Conservation (phyloP, 2,888 invertebrate species). For the Thymelicus lineola region DNA sequence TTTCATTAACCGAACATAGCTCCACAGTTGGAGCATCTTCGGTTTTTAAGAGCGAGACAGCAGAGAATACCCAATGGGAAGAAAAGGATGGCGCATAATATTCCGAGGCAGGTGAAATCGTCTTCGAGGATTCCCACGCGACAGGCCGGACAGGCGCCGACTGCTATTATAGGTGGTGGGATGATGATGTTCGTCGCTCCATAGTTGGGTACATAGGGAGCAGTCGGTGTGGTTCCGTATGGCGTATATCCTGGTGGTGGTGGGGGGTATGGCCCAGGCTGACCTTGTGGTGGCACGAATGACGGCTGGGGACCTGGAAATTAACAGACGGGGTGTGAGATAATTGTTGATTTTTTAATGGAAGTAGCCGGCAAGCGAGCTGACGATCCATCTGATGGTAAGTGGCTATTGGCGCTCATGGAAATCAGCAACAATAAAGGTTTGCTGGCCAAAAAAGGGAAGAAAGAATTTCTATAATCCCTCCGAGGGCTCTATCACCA, state of each 20-base stretch:
- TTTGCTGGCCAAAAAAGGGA: too few relatives aligned
- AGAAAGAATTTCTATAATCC: too few relatives aligned
- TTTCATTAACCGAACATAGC: conserved; percentile 88
- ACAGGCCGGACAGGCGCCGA: conserved; percentile 95
- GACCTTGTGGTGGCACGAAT: conserved; percentile 35
- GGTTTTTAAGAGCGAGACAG: conserved; percentile 93
- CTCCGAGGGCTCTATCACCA: too few relatives aligned
- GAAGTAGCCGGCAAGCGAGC: too few relatives aligned
- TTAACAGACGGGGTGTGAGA: conserved; percentile 43
- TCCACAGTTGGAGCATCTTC: conserved; percentile 94
- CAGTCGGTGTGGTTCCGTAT: conserved; percentile 62
- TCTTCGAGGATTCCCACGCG: conserved; percentile 95
- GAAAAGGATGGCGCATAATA: conserved; percentile 93
- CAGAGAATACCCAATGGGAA: conserved; percentile 95
- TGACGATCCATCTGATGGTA: too few relatives aligned
- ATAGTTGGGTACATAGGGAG: conserved; percentile 84
- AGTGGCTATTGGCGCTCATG: too few relatives aligned
- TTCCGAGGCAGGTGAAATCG: conserved; percentile 93
- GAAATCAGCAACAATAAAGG: too few relatives aligned
- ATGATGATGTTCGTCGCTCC: conserved; percentile 87
- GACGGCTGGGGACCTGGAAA: conserved; percentile 47
- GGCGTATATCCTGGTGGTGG: conserved; percentile 86
- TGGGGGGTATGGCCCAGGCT: conserved; percentile 65
- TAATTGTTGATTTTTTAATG: not conserved
- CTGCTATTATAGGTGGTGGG: conserved; percentile 91